phyloP scores from a whole-genome alignment of 1,140 invertebrate species.

The Zaprionus ghesquierei region DNA sequence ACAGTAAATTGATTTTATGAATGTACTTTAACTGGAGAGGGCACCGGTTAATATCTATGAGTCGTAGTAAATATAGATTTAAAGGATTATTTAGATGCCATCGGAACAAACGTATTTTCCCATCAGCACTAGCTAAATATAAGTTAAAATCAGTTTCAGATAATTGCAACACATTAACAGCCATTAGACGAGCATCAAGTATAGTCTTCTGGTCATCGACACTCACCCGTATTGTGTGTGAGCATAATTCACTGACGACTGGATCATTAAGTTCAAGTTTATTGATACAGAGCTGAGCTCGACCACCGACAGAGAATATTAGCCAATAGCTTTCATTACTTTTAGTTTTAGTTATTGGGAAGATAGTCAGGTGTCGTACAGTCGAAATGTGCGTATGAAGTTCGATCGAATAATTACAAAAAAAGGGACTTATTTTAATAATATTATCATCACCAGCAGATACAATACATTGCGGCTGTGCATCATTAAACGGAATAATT shows the following conservation, averaged over 20 bases:
- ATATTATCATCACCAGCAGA: conserved; percentile 79
- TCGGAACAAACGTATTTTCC: conserved; percentile 49
- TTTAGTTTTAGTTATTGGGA: not conserved
- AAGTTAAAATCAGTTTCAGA: conserved; percentile 14
- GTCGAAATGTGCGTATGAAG: conserved; percentile 74
- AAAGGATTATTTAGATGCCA: conserved; percentile 29
- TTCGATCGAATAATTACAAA: conserved; percentile 30
- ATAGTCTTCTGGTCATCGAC: conserved; percentile 7
- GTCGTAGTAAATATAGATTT: not conserved
- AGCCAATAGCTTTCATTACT: conserved; percentile 33
- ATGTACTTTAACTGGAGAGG: conserved; percentile 50
- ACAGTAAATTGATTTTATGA: conserved; percentile 9
- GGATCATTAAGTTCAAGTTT: conserved; percentile 32
- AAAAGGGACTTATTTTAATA: conserved; percentile 57
- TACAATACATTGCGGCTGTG: conserved; percentile 16
- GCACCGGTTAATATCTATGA: conserved; percentile 53
- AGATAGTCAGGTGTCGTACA: conserved; percentile 42
- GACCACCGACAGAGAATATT: conserved; percentile 73
- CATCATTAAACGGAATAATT: not conserved
- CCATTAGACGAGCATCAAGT: conserved; percentile 72
- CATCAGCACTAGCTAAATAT: conserved; percentile 65
- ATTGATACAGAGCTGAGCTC: conserved; percentile 70
- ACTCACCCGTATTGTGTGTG: conserved; percentile 45
- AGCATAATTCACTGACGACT: conserved; percentile 44
- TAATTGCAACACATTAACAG: conserved; percentile 35